phyloP scores from a whole-genome alignment of 2,888 invertebrate species.

The Cerastis rubricosa region DNA sequence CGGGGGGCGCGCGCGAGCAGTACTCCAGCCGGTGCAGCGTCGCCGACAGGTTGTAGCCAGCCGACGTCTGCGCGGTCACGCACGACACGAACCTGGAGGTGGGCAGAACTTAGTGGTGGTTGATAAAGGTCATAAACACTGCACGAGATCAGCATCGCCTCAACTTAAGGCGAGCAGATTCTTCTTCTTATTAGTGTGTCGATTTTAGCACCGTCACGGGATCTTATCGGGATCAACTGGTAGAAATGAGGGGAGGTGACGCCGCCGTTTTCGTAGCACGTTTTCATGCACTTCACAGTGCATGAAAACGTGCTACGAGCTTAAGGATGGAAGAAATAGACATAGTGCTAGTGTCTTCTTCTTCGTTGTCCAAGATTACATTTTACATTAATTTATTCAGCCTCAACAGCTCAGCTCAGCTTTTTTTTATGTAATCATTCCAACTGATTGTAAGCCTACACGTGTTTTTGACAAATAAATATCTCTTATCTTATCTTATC shows the following conservation, averaged over 20 bases:
- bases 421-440: too few relatives aligned
- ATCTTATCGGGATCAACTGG: not conserved
- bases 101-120: not conserved
- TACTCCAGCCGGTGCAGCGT: constrained; percentile 80
- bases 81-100: constrained; percentile 82
- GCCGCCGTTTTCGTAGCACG: too few relatives aligned
- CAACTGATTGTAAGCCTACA: too few relatives aligned
- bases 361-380: not conserved
- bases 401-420: too few relatives aligned
- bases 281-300: too few relatives aligned
- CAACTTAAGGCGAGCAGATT: not conserved
- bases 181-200: not conserved
- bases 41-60: constrained; percentile 80
- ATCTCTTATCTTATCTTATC: too few relatives aligned
- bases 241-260: not conserved
- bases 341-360: not conserved
- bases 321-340: not conserved
- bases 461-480: too few relatives aligned
- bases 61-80: constrained; percentile 80
- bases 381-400: not conserved
- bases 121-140: not conserved
- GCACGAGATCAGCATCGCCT: not conserved
- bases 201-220: not conserved
- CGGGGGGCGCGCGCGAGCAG: constrained; percentile 69
- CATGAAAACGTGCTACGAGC: not conserved